Evolutionary conservation across 2,888 invertebrate genomes (phyloP).

Genomic region (Tachystola acroxantha): DNA sequence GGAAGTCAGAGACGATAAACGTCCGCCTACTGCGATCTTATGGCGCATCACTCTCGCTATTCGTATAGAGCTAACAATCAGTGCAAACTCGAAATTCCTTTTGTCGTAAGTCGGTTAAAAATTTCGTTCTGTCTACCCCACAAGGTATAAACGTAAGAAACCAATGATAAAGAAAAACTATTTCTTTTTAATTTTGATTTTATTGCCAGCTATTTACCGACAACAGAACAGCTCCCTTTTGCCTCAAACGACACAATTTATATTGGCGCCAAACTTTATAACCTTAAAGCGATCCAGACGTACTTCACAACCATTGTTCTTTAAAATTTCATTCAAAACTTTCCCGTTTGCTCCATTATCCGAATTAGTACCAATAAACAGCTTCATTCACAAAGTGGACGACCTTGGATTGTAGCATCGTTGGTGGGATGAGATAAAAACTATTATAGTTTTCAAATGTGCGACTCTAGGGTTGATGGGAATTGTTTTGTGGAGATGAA

Average conservation of each 20-base stretch:
- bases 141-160: too few relatives aligned
- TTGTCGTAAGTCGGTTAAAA: neutral
- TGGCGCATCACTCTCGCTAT: too few relatives aligned
- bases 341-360: constrained; percentile 35
- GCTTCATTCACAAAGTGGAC: constrained; percentile 37
- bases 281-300: constrained; percentile 18
- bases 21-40: too few relatives aligned
- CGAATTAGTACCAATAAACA: constrained; percentile 53
- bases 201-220: neutral
- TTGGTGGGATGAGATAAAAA: constrained; percentile 17
- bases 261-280: constrained; percentile 39
- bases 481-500: too few relatives aligned
- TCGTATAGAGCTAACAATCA: too few relatives aligned
- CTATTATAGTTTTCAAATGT: too few relatives aligned
- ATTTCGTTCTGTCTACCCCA: neutral
- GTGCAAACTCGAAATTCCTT: too few relatives aligned
- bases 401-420: constrained; percentile 10
- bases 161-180: too few relatives aligned
- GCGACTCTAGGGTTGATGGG: too few relatives aligned
- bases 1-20: too few relatives aligned
- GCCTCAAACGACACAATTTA: constrained; percentile 26
- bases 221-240: neutral
- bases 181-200: neutral
- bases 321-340: constrained; percentile 43
- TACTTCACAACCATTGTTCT: constrained; percentile 38